Base-by-base conservation (phyloP, 2,113 vertebrate genomes). In the Lanius collurio region DNA sequence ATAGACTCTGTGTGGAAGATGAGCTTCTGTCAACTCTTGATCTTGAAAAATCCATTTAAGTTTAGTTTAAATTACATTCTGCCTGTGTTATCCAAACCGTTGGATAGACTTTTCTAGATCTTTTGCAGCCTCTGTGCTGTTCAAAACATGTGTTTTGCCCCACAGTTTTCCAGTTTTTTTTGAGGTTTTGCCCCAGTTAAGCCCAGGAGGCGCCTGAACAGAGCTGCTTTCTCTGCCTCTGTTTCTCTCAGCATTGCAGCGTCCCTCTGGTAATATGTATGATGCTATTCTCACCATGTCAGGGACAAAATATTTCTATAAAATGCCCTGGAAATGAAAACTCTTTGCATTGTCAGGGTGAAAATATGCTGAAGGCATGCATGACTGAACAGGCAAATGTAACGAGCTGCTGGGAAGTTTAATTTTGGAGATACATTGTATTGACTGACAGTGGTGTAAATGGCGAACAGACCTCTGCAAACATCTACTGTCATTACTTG, bases 391-490 rank as follows among this genome's bases (percentile, higher is more conserved):
- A 89, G 60, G 60, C 80, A 96, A 94, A 94, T 86, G 85, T 81
- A 93, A 91, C 6, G 65, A 94, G 60, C 57, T 87, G 70, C 83
- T 88, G 81, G 78, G 74, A 82, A 67, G 59, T 89, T 96, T 82
- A 92, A 93, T 91, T 92, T 63, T 93, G 84, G 74, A 81, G 90
- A 63, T 63, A 8, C 47, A 80, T 80, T 68, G 83, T 71, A 82
- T 69, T 80, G 94, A 93, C 87, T 91, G 95, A 90, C 83, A 87
- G 75, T 28, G 50, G 68, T 75, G 91, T 80, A 65, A 92, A 94
- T 81, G 87, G 75, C 6, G 15, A 83, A 14, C n/a, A 75, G 80
- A 69, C 42, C 75, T 88, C 70, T 85, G 75, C 87, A 94, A 96
- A 83, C 53, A 78, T 73, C 75, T 88, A 13, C 33, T 93, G 81